Conservation (phyloP, 2,113 vertebrate genomes). For the Sinocyclocheilus rhinocerous region DNA sequence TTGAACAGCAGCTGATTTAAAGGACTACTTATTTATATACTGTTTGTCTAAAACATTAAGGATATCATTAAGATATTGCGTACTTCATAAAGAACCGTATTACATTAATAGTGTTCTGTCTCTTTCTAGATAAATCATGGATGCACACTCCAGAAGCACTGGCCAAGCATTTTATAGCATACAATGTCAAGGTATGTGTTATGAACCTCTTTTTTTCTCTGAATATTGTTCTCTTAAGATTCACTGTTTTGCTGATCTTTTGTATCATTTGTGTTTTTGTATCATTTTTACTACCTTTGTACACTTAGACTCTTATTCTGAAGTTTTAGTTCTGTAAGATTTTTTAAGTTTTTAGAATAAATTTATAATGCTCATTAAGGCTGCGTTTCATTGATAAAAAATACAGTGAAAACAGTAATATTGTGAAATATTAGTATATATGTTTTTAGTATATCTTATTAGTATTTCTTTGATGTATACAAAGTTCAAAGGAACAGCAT, state of each 20-base stretch:
- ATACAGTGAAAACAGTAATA: too few species aligned
- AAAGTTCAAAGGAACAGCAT: too few species aligned
- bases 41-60: not conserved
- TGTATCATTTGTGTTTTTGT: too few species aligned
- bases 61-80: not conserved
- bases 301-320: too few species aligned
- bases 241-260: not conserved
- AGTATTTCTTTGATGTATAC: too few species aligned
- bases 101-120: conserved; percentile 62
- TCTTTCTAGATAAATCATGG: conserved; percentile 96
- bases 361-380: too few species aligned
- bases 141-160: conserved; percentile 97
- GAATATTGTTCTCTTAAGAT: not conserved
- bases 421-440: too few species aligned
- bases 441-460: too few species aligned
- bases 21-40: not conserved
- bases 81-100: conserved; percentile 21
- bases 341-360: too few species aligned
- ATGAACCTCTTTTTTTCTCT: conserved; percentile 16
- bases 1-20: not conserved
- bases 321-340: too few species aligned
- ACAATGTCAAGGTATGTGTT: conserved; percentile 91
- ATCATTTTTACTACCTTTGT: too few species aligned
- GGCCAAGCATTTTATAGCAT: conserved; percentile 97
- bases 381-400: too few species aligned